Evolutionary conservation across 1,140 invertebrate genomes (phyloP), one percentile per base, ranked within the genome.

Genomic region (Cecropterus lyciades): DNA sequence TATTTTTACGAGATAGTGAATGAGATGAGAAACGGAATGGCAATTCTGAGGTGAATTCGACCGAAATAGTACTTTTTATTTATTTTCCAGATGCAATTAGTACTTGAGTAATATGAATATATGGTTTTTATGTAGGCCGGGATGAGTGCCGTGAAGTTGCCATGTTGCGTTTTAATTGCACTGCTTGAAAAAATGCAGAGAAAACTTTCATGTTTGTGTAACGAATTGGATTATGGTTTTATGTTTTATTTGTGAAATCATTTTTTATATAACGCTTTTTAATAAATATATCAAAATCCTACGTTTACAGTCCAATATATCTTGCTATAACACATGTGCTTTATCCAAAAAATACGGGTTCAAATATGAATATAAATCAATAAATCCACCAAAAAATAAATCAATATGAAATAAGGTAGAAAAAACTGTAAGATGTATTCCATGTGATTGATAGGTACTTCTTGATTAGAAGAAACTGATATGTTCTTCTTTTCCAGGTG

Each of bases 401-500:
- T n/a, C n/a, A n/a, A n/a, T n/a, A n/a, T n/a, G n/a, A n/a, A n/a
- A n/a, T n/a, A n/a, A n/a, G n/a, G n/a, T n/a, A n/a, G n/a, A n/a
- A n/a, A n/a, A n/a, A n/a, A n/a, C n/a, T n/a, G n/a, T n/a, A n/a
- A n/a, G n/a, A n/a, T n/a, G n/a, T n/a, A n/a, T n/a, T n/a, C n/a
- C n/a, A n/a, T n/a, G n/a, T n/a, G n/a, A n/a, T n/a, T n/a, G n/a
- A n/a, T n/a, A n/a, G n/a, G n/a, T n/a, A n/a, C 7, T 8, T 30
- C 27, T 30, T 30, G 3, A 30, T 8, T 30, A 8, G 3, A 30
- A 30, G 27, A 30, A 6, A 30, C 27, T 30, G 27, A 30, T 8
- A 8, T 11, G 1, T 37, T 10, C 5, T 75, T 86, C 79, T 64
- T 72, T 93, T 93, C 9, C 93, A 98, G 98, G 98, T 80, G 95